Evolutionary conservation across 2,113 vertebrate genomes (phyloP).

Genomic region (Xyliphius kryptos): DNA sequence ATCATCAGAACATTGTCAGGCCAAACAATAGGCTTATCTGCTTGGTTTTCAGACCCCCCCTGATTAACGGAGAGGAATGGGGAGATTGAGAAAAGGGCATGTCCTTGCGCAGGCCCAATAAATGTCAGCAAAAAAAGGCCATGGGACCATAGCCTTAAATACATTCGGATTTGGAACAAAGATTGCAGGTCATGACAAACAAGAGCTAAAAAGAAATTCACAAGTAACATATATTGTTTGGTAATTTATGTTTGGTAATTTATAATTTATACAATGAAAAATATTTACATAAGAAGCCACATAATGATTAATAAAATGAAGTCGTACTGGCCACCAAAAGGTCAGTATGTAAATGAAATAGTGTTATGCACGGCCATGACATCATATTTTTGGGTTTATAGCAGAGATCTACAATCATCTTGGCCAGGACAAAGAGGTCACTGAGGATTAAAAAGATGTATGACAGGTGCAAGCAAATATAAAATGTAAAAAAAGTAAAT

Average conservation of each 20-base stretch:
- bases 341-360: too few relatives aligned
- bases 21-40: constrained; percentile 88
- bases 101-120: constrained; percentile 79
- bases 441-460: too few relatives aligned
- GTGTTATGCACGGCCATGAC: too few relatives aligned
- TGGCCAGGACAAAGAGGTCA: too few relatives aligned
- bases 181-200: constrained; percentile 33
- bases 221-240: constrained; percentile 22
- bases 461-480: too few relatives aligned
- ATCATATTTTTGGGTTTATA: too few relatives aligned
- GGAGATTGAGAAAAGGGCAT: constrained; percentile 69
- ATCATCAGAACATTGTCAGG: constrained; percentile 84
- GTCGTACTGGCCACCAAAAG: too few relatives aligned
- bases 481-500: not conserved
- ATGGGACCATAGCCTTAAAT: constrained; percentile 48
- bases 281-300: not conserved
- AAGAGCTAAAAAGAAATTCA: constrained; percentile 18
- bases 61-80: constrained; percentile 86
- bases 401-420: too few relatives aligned
- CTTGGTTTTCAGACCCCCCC: constrained; percentile 86
- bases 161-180: constrained; percentile 36
- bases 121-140: constrained; percentile 81
- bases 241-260: constrained; percentile 14
- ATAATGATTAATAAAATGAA: too few relatives aligned
- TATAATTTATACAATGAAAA: not conserved